Evolutionary conservation across 2,113 vertebrate species (phyloP).

Genomic region (Microtus oregoni): DNA sequence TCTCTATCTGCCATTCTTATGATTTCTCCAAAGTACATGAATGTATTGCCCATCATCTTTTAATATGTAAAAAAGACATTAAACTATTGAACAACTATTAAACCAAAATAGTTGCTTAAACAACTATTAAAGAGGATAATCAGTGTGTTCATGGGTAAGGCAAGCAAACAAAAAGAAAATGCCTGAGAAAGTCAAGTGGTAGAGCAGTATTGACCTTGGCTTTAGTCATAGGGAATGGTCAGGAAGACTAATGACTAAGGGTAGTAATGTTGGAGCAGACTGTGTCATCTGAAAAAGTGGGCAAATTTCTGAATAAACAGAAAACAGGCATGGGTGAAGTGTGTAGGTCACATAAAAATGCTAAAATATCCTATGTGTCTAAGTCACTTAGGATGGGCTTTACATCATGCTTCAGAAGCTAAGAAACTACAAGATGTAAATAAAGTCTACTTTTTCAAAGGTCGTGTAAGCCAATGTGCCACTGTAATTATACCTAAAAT

Average conservation of each 20-base stretch:
- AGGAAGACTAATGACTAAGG: neutral
- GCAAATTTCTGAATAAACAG: neutral
- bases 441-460: neutral
- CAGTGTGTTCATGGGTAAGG: neutral
- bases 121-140: neutral
- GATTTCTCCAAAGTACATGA: neutral
- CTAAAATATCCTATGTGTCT: neutral
- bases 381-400: neutral
- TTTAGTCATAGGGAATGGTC: neutral
- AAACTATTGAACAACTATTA: neutral
- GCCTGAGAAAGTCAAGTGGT: neutral
- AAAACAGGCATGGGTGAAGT: neutral
- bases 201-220: neutral
- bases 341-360: neutral
- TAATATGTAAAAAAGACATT: neutral
- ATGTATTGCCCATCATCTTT: neutral
- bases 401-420: neutral
- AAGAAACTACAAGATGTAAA: conserved; percentile 1
- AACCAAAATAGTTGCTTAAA: neutral
- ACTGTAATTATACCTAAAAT: conserved; percentile 31
- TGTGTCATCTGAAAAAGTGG: neutral
- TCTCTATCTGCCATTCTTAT: neutral
- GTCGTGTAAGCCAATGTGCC: neutral
- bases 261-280: neutral
- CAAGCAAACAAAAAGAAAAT: neutral